Base-by-base conservation (phyloP, 2,113 vertebrate species). In the Notothenia rossii region DNA sequence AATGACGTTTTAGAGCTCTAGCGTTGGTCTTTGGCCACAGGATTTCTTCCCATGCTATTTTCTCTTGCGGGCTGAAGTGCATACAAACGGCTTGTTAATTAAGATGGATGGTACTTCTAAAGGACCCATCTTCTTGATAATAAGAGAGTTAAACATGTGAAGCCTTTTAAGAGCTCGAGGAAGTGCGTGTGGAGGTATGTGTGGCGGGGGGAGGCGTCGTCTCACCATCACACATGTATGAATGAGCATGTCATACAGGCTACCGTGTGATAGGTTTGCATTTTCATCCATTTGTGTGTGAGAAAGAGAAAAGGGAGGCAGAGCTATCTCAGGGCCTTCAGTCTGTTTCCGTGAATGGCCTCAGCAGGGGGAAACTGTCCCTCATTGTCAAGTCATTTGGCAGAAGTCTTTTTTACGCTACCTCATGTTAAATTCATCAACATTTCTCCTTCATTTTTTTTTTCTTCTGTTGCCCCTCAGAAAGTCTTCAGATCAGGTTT, bases 351-450 rank as follows among this genome's bases (percentile, higher is more conserved):
- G 75, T 87, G 76, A 92, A 92, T 90, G 90, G 84, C 85, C 84
- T 71, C 84, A 72, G 86, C 80, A 50, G 87, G 82, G 82, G 86
- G 84, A 86, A 90, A 88, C 86, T 87, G 82, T 92, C 90, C 75
- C 83, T 88, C 90, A 82, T 90, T 92, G 86, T 91, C 83, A 86
- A 92, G 86, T 92, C 86, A 87, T 92, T 91, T 94, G 91, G 86
- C 89, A 91, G 90, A 89, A 87, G 79, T 75, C 60, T 86, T 69
- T 88, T 91, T 88, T 89, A 89, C 82, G 46, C 82, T 71, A 84
- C 88, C 89, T 91, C 89, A 92, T 94, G 91, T 93, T 93, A 93
- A 94, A 94, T 88, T 88, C 88, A 94, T 94, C 92, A 93, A 89
- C 87, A 84, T 94, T 91, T 92, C 70, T 82, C 63, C 3, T 17